Percentiles rank a stretch among this genome's conserved stretches.
Conservation (phyloP, 2,797 vertebrate species). For the Smutsia gigantea region DNA sequence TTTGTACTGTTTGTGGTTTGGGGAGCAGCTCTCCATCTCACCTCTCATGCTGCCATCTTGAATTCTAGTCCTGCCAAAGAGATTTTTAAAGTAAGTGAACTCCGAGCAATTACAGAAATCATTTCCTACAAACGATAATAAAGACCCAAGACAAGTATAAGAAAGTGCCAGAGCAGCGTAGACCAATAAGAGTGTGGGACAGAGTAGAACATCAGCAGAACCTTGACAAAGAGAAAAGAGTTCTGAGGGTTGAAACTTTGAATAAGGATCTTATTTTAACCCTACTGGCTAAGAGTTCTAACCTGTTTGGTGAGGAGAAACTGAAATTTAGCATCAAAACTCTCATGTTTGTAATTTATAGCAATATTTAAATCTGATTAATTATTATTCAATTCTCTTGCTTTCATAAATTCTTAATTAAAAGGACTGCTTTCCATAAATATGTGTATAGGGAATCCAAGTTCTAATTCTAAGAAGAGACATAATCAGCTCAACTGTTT, state of each 20-base stretch:
- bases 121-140: neutral
- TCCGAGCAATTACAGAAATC: neutral
- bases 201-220: neutral
- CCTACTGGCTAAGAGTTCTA: neutral
- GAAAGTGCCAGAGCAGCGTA: neutral
- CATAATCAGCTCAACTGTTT: neutral
- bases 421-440: neutral
- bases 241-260: neutral
- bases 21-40: too few relatives aligned
- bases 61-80: neutral
- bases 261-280: neutral
- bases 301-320: neutral
- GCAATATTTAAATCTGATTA: neutral
- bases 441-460: neutral
- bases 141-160: neutral
- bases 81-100: neutral
- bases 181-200: neutral
- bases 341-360: neutral
- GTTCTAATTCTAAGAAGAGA: neutral
- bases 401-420: conserved; percentile 7
- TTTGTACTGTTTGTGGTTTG: too few relatives aligned
- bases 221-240: neutral
- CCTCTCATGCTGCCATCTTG: too few relatives aligned
- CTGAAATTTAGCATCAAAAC: neutral
- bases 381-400: neutral